Base-by-base conservation (phyloP, 2,113 vertebrate genomes). In the Brachypteracias leptosomus region DNA sequence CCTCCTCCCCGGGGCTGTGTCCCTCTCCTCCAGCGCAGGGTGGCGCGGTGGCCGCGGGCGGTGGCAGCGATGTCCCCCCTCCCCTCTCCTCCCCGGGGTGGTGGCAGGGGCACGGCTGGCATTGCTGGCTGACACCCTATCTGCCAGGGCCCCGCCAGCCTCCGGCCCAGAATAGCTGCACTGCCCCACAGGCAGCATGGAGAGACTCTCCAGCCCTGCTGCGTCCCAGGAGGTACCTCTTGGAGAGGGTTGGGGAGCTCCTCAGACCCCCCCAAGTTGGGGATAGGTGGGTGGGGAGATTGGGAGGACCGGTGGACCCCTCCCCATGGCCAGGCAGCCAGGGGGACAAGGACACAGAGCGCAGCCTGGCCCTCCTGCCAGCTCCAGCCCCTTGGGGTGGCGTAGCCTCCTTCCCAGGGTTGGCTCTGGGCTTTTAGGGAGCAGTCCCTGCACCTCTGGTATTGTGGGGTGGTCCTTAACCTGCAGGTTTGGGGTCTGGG, bases 121-220 rank as follows among this genome's bases (percentile, higher is more conserved):
- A 93, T 82, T 75, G 93, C 92, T 93, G 44, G 7, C 88, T 94
- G 96, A 95, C 94, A 96, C 90, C 63, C 86, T 95, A 94, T 96
- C 95, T 90, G 84, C 88, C 62, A 73, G 91, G 96, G 22, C 95
- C 77, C 44, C 16, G 59, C 91, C 74, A 89, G 95, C 71, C 67
- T 46, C 81, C 7, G 91, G 80, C 95, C 94, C 96, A 97, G 96
- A 96, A 97, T 97, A 97, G 96, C 96, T 81, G 96, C 68, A 52
- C 91, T 81, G 94, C 83, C 61, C 65, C 5, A 42, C 91, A 92
- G 88, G 51, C 84, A 52, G 95, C 96, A 97, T 96, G 96, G 94
- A 97, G 93, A 68, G 8, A 17, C 89, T 95, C 77, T 55, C 92
- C 9, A 35, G 94, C 18, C 81, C 79, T 1, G 59, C 91, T 1